Conservation (phyloP, 2,797 vertebrate genomes). For the Sebastes minor region DNA sequence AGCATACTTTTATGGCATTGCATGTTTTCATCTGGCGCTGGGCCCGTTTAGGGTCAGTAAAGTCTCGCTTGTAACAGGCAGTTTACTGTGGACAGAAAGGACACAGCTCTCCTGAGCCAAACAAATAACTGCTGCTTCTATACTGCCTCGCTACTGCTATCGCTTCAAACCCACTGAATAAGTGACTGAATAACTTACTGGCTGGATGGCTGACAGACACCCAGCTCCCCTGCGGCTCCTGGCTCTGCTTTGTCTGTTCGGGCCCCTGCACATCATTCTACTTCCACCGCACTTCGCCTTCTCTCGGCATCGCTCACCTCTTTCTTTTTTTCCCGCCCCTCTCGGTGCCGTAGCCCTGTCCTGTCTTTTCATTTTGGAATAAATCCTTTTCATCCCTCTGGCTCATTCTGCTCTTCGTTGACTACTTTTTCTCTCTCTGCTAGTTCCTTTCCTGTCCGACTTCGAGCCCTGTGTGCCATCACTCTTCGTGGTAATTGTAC, state of each 20-base stretch:
- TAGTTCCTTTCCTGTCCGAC: constrained; percentile 57
- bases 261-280: constrained; percentile 64
- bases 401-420: constrained; percentile 63
- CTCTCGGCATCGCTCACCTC: constrained; percentile 43
- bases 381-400: constrained; percentile 75
- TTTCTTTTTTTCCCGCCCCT: constrained; percentile 6
- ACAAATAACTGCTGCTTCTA: constrained; percentile 62
- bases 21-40: constrained; percentile 24
- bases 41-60: constrained; percentile 47
- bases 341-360: constrained; percentile 49
- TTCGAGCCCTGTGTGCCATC: constrained; percentile 49
- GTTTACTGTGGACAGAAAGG: constrained; percentile 53
- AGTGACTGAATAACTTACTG: constrained; percentile 75
- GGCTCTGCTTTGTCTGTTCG: constrained; percentile 63
- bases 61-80: constrained; percentile 34
- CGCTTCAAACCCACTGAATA: constrained; percentile 61
- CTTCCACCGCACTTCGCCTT: constrained; percentile 54
- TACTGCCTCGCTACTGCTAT: constrained; percentile 36
- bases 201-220: constrained; percentile 72
- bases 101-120: constrained; percentile 59
- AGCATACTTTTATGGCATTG: constrained; percentile 20
- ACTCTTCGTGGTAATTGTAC: constrained; percentile 61
- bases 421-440: constrained; percentile 22
- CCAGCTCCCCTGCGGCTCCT: constrained; percentile 63
- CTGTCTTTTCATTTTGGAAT: constrained; percentile 73